Evolutionary conservation across 2,888 invertebrate species (phyloP).

Genomic region (Himalopsyche anomala): DNA sequence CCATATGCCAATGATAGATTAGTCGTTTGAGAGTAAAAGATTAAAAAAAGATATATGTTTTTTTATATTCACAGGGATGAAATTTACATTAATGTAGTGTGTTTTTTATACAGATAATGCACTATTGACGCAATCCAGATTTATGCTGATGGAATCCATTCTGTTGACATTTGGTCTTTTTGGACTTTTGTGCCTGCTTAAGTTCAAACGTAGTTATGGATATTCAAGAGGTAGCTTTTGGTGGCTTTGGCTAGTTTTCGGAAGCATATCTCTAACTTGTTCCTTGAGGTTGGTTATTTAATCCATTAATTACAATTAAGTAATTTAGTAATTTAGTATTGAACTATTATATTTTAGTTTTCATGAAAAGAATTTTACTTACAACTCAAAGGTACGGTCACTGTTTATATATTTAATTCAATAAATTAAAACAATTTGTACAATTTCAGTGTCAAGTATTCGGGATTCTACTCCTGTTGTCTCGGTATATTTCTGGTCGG

Average conservation of each 20-base stretch:
- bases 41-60: no score
- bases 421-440: no score
- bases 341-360: no score
- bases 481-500: slow-evolving; percentile 84
- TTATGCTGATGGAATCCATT: slow-evolving; percentile 95
- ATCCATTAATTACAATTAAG: slow-evolving; percentile 20
- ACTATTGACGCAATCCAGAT: slow-evolving; percentile 93
- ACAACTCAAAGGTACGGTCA: no score
- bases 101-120: slow-evolving; percentile 84
- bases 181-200: slow-evolving; percentile 81
- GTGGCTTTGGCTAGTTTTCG: slow-evolving; percentile 82
- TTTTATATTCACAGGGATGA: background rate
- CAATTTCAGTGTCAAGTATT: slow-evolving; percentile 87
- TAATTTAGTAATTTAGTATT: no score
- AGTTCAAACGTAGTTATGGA: slow-evolving; percentile 75
- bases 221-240: slow-evolving; percentile 77
- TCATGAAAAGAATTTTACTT: no score
- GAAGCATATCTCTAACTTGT: slow-evolving; percentile 82
- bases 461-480: slow-evolving; percentile 88
- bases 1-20: no score
- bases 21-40: no score
- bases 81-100: slow-evolving; percentile 65
- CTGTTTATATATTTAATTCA: no score
- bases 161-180: slow-evolving; percentile 90
- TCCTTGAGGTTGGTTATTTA: slow-evolving; percentile 81